These are phyloP conservation scores for Anagrus nilaparvatae DNA, from an alignment of 1,140 invertebrate species.

Conservation along the genomic window DNA sequence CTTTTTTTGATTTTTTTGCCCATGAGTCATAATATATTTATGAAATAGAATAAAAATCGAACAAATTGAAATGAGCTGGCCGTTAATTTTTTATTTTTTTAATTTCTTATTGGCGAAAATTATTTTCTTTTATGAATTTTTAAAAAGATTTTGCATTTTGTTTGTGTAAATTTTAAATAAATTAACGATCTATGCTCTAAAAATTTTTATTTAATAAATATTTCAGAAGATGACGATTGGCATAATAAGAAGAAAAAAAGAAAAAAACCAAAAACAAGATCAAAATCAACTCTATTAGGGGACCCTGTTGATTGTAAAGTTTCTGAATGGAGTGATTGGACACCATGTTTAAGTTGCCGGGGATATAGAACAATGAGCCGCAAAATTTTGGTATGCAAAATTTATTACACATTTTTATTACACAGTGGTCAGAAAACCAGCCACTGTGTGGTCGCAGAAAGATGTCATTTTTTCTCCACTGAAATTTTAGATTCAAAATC, in stretches of 20 bases:
- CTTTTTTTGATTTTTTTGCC: too few relatives aligned
- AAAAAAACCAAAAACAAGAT: background rate
- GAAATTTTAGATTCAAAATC: slow-evolving; percentile 11
- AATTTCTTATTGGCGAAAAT: too few relatives aligned
- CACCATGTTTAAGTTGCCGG: slow-evolving; percentile 53
- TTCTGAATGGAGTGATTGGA: slow-evolving; percentile 51
- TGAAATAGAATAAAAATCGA: too few relatives aligned
- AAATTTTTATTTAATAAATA: background rate
- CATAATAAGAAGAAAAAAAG: slow-evolving; percentile 5
- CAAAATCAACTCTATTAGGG: slow-evolving; percentile 1
- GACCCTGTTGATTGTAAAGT: slow-evolving; percentile 46
- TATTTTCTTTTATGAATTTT: too few relatives aligned
- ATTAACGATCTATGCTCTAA: background rate
- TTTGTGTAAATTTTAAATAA: background rate
- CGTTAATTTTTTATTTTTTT: too few relatives aligned
- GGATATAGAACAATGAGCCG: slow-evolving; percentile 41
- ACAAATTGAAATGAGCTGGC: too few relatives aligned
- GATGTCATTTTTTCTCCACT: slow-evolving; percentile 17
- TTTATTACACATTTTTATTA: slow-evolving; percentile 21
- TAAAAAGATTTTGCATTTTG: background rate
- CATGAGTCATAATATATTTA: too few relatives aligned
- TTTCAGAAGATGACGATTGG: background rate
- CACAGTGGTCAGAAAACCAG: slow-evolving; percentile 34
- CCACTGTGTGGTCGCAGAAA: slow-evolving; percentile 27
- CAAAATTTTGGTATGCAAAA: slow-evolving; percentile 34